phyloP scores from a whole-genome alignment of 2,888 invertebrate genomes.

The Andrena praecox region DNA sequence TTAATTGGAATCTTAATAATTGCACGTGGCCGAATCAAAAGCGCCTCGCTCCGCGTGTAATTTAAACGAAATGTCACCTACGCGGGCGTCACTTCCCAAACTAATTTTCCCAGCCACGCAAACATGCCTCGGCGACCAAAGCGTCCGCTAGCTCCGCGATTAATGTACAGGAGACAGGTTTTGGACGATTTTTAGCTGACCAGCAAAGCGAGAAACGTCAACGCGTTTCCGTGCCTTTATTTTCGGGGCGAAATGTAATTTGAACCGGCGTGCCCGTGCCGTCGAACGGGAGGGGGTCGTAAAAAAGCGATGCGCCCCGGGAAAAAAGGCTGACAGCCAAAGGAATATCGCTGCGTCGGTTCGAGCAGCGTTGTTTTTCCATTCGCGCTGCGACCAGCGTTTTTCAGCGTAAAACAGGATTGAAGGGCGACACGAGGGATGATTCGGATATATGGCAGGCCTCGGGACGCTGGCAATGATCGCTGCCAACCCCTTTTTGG shows the following conservation, averaged over 20 bases:
- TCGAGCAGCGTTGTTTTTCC: not conserved
- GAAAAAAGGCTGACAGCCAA: not conserved
- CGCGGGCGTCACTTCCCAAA: conserved; percentile 4
- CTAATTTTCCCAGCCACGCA: conserved; percentile 28
- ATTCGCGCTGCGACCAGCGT: not conserved
- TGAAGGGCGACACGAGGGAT: not conserved
- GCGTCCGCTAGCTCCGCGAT: not conserved
- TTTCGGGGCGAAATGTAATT: not conserved
- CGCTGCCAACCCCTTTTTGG: not conserved
- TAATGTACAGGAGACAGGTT: conserved; percentile 1
- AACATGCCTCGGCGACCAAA: not conserved
- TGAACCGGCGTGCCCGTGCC: not conserved
- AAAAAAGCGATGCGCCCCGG: not conserved
- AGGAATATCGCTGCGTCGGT: conserved; percentile 27
- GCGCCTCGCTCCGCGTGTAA: conserved; percentile 6
- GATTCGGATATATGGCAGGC: conserved; percentile 8
- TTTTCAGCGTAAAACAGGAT: conserved; percentile 26
- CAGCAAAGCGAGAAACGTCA: not conserved
- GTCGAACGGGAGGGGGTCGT: not conserved
- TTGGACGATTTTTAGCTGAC: not conserved
- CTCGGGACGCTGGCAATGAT: not conserved
- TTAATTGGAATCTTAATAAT: conserved; percentile 49
- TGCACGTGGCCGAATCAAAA: conserved; percentile 19
- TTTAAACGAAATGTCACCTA: conserved; percentile 18
- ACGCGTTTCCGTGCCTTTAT: not conserved